phyloP scores from a whole-genome alignment of 2,888 invertebrate genomes.

The Fragum whitleyi region DNA sequence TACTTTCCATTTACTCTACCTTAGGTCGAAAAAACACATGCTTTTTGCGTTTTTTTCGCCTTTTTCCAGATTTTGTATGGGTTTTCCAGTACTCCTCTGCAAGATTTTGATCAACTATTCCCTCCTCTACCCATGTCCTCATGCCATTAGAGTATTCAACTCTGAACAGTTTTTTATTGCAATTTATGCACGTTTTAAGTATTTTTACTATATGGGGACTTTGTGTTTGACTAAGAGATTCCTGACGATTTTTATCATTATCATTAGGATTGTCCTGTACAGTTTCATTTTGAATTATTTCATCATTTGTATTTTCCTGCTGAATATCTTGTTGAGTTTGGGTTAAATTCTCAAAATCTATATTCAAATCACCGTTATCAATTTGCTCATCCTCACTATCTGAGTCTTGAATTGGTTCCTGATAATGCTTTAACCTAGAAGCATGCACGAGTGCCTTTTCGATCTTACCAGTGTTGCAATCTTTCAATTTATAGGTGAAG shows the following conservation, averaged over 20 bases:
- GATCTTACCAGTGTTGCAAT: conserved; percentile 14
- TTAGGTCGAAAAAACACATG: not conserved
- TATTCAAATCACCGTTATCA: not conserved
- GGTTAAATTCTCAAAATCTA: too few species aligned
- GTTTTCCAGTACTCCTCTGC: conserved; percentile 11
- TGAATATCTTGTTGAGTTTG: not conserved
- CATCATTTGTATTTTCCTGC: too few species aligned
- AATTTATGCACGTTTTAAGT: not conserved
- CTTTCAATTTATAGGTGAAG: conserved; percentile 43
- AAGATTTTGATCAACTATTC: not conserved
- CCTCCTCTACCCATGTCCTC: not conserved
- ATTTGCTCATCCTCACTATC: not conserved
- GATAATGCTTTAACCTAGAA: conserved; percentile 40
- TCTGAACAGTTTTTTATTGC: not conserved
- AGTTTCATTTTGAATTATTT: too few species aligned
- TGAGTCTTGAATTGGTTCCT: conserved; percentile 24
- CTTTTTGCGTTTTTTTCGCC: conserved; percentile 9
- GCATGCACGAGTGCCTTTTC: conserved; percentile 31
- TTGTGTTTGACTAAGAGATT: not conserved
- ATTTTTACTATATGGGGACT: not conserved
- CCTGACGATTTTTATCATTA: not conserved
- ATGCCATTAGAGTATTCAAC: not conserved
- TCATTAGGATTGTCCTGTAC: not conserved
- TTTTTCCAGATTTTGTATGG: conserved; percentile 16
- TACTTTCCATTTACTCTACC: not conserved